phyloP scores from a whole-genome alignment of 2,888 invertebrate genomes.

The Hypomecis atomaria region DNA sequence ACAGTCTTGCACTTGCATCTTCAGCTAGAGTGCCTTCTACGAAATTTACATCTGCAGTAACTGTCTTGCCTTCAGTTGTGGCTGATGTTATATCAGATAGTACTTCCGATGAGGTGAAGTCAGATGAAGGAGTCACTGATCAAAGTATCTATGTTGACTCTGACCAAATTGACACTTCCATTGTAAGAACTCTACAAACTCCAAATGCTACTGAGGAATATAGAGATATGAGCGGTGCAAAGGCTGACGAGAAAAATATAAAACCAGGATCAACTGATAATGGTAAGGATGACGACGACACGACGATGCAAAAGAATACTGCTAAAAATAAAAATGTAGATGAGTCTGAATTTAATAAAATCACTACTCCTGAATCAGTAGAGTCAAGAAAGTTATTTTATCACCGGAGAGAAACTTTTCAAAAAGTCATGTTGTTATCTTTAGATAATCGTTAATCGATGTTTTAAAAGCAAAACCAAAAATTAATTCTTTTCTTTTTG shows the following conservation, averaged over 20 bases:
- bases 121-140: constrained; percentile 25
- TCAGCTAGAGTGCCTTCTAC: constrained; percentile 32
- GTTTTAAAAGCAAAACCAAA: too few species aligned
- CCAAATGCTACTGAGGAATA: neutral
- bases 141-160: constrained; percentile 25
- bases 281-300: neutral
- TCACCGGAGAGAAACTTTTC: too few species aligned
- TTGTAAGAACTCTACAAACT: constrained; percentile 15
- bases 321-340: neutral
- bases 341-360: too few species aligned
- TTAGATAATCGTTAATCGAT: too few species aligned
- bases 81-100: constrained; percentile 50
- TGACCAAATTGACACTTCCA: constrained; percentile 24
- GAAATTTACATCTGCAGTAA: constrained; percentile 57
- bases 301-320: neutral
- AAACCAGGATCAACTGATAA: neutral
- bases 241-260: neutral
- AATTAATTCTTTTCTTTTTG: too few species aligned
- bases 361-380: too few species aligned
- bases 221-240: constrained; percentile 9
- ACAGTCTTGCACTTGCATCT: neutral
- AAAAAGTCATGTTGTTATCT: too few species aligned
- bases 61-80: constrained; percentile 54
- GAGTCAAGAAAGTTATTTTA: too few species aligned
- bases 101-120: constrained; percentile 28